A percentile compares a stretch with the other conserved stretches of the same genome.
These are phyloP conservation scores for Tarsius wallacei DNA, from an alignment of 2,797 vertebrate genomes.

Conservation along the genomic window DNA sequence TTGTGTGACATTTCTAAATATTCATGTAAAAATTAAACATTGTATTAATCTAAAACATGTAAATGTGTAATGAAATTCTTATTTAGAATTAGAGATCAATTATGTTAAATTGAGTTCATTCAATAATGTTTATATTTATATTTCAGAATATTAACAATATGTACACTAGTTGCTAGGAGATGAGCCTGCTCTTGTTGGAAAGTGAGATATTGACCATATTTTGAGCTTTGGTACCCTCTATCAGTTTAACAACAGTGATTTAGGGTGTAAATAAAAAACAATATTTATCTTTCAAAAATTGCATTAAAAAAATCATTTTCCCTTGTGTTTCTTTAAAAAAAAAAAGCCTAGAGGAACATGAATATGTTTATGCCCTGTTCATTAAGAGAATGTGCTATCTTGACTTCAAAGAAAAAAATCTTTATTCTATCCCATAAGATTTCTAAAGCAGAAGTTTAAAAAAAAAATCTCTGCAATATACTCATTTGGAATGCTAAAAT, in stretches of 20 bases:
- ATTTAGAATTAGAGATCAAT: constrained; percentile 1
- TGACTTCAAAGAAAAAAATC: constrained; percentile 14
- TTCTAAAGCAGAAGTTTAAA: constrained; percentile 21
- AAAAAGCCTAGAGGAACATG: background rate
- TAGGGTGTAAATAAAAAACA: background rate
- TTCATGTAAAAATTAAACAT: background rate
- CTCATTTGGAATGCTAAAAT: constrained; percentile 48
- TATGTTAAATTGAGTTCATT: background rate
- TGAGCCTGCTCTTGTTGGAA: background rate
- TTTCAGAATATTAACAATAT: background rate
- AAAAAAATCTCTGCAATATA: background rate
- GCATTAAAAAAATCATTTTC: background rate
- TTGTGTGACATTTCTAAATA: background rate
- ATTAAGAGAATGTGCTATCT: background rate
- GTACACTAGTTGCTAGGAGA: background rate
- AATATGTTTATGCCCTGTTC: background rate
- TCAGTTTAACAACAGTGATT: background rate
- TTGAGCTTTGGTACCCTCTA: background rate
- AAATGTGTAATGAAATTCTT: background rate
- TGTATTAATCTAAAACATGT: background rate
- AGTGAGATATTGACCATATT: background rate
- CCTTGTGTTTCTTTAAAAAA: background rate
- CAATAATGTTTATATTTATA: background rate
- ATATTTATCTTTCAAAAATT: background rate
- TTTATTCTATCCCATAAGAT: constrained; percentile 1